phyloP scores from a whole-genome alignment of 2,797 vertebrate species.

The Helostoma temminkii region DNA sequence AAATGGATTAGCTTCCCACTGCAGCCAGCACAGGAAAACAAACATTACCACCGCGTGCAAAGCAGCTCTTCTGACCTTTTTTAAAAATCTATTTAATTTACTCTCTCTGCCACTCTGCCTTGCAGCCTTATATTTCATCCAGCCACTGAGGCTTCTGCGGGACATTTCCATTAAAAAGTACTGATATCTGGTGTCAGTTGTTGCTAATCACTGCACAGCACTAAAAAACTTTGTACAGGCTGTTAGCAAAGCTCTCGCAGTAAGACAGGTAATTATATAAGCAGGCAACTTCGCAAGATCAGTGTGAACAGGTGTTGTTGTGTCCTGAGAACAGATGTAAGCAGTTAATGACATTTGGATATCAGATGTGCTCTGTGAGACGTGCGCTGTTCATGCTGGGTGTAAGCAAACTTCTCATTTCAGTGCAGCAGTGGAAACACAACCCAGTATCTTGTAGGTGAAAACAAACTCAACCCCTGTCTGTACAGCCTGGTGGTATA shows the following conservation, averaged over 20 bases:
- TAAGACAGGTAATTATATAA: constrained; percentile 39
- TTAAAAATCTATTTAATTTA: constrained; percentile 11
- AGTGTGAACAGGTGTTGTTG: constrained; percentile 44
- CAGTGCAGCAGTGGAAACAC: neutral
- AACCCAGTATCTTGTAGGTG: neutral
- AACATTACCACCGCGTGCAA: constrained; percentile 8
- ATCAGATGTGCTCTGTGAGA: constrained; percentile 23
- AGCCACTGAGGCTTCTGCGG: neutral
- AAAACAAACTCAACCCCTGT: neutral
- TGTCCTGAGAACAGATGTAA: constrained; percentile 46
- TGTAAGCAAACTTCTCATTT: constrained; percentile 15
- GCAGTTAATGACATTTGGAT: constrained; percentile 29
- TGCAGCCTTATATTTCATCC: constrained; percentile 26
- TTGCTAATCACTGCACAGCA: constrained; percentile 14
- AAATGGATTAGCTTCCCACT: constrained; percentile 16
- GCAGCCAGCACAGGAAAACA: constrained; percentile 20
- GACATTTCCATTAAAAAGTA: constrained; percentile 4
- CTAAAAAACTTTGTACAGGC: constrained; percentile 15
- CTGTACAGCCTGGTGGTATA: neutral
- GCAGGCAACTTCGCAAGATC: constrained; percentile 24
- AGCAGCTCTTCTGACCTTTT: constrained; percentile 29
- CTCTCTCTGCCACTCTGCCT: neutral
- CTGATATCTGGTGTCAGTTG: constrained; percentile 9
- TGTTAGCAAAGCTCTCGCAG: constrained; percentile 28
- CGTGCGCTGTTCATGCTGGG: neutral